A percentile compares a stretch with the other conserved stretches of the same genome.
These are phyloP conservation scores for Alouatta palliata DNA, from an alignment of 2,113 vertebrate genomes.

Conservation along the genomic window DNA sequence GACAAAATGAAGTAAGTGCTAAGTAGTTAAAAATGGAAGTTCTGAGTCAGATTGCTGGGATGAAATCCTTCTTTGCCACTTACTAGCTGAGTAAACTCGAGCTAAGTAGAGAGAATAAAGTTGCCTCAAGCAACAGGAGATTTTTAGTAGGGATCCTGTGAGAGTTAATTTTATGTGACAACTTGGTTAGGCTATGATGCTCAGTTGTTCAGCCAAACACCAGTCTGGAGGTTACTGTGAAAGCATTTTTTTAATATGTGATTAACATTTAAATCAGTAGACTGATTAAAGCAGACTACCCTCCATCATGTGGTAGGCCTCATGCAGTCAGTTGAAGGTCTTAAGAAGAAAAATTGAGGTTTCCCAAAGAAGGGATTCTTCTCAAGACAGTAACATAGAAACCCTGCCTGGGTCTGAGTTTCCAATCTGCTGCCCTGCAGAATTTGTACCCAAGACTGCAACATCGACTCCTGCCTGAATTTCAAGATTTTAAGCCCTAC, in stretches of 20 bases:
- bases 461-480: neutral
- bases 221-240: neutral
- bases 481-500: neutral
- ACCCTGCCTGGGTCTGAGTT: neutral
- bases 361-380: neutral
- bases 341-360: neutral
- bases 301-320: neutral
- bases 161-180: neutral
- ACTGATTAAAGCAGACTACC: neutral
- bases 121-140: neutral
- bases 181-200: neutral
- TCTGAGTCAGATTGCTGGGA: neutral
- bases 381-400: neutral
- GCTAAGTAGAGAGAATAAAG: neutral
- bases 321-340: neutral
- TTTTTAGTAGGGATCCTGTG: neutral
- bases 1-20: neutral
- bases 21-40: neutral
- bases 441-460: neutral
- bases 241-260: neutral
- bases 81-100: neutral
- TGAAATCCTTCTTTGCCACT: neutral
- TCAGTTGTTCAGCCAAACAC: neutral
- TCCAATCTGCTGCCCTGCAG: neutral
- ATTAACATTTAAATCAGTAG: neutral